Evolutionary conservation across 2,888 invertebrate species (phyloP).

Genomic region (Drosophila kanekoi): DNA sequence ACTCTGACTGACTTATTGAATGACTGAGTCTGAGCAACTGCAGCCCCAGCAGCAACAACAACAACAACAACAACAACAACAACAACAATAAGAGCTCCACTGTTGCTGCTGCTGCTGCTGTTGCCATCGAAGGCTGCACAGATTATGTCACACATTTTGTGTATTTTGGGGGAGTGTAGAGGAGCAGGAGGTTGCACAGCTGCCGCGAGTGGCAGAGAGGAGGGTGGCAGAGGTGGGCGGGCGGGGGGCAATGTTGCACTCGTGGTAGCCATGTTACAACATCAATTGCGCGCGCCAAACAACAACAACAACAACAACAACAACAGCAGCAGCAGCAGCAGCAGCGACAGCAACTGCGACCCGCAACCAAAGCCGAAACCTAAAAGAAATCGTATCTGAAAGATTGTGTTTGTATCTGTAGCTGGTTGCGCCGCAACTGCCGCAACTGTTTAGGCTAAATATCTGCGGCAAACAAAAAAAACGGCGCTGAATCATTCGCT

Average conservation of each 20-base stretch:
- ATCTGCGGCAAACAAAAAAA: slow-evolving; percentile 29
- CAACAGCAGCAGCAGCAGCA: slow-evolving; percentile 23
- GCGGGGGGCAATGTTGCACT: slow-evolving; percentile 71
- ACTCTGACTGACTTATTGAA: slow-evolving; percentile 79
- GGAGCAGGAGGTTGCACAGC: slow-evolving; percentile 26
- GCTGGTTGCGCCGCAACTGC: slow-evolving; percentile 29
- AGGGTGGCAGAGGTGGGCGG: neutral
- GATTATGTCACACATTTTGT: slow-evolving; percentile 80
- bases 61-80: slow-evolving; percentile 4
- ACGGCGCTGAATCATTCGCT: slow-evolving; percentile 50
- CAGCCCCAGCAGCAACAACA: slow-evolving; percentile 32
- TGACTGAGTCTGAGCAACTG: slow-evolving; percentile 70
- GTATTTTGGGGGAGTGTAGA: slow-evolving; percentile 67
- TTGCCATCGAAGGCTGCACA: slow-evolving; percentile 77
- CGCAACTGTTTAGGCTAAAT: slow-evolving; percentile 55
- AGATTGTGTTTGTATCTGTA: slow-evolving; percentile 61
- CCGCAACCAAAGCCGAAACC: slow-evolving; percentile 57
- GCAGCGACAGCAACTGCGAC: slow-evolving; percentile 22
- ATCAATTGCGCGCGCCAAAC: slow-evolving; percentile 81
- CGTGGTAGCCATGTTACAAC: slow-evolving; percentile 81
- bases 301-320: slow-evolving; percentile 49
- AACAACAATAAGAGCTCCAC: slow-evolving; percentile 27
- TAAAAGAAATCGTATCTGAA: slow-evolving; percentile 78
- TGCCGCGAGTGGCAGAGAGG: slow-evolving; percentile 2
- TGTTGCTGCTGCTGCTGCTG: slow-evolving; percentile 18